Conservation (phyloP, 2,888 invertebrate species). For the Drosophila phalerata region DNA sequence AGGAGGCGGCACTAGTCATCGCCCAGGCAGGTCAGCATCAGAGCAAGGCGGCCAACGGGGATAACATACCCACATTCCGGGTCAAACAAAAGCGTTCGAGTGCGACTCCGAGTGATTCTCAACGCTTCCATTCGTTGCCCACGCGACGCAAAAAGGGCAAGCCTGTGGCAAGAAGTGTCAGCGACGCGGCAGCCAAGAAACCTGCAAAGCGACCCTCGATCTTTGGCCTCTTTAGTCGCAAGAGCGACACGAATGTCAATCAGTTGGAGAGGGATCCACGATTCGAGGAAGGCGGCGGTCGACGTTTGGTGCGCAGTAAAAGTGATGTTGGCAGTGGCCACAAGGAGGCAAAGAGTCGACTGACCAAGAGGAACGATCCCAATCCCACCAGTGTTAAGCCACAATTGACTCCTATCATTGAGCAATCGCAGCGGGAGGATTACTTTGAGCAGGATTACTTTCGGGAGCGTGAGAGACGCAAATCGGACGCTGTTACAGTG, state of each 20-base stretch:
- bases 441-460: conserved; percentile 86
- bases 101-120: conserved; percentile 57
- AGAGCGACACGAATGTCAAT: conserved; percentile 87
- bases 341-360: conserved; percentile 60
- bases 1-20: conserved; percentile 91
- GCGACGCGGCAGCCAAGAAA: conserved; percentile 86
- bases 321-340: conserved; percentile 87
- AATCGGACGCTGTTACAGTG: conserved; percentile 83
- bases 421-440: conserved; percentile 90
- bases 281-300: conserved; percentile 86
- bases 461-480: conserved; percentile 81
- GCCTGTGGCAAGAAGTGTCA: conserved; percentile 87
- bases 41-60: conserved; percentile 87
- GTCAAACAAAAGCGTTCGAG: conserved; percentile 75
- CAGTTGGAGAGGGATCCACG: conserved; percentile 83
- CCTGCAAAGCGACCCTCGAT: conserved; percentile 88
- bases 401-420: conserved; percentile 92
- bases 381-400: conserved; percentile 81
- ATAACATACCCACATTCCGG: conserved; percentile 82
- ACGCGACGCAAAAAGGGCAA: conserved; percentile 87
- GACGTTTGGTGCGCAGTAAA: conserved; percentile 87
- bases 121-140: conserved; percentile 89
- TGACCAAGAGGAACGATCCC: conserved; percentile 69
- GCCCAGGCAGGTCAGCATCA: conserved; percentile 91
- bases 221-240: conserved; percentile 89